These are phyloP conservation scores for Pseudomyrmex dendroicus DNA, from an alignment of 1,140 invertebrate species.

Conservation along the genomic window DNA sequence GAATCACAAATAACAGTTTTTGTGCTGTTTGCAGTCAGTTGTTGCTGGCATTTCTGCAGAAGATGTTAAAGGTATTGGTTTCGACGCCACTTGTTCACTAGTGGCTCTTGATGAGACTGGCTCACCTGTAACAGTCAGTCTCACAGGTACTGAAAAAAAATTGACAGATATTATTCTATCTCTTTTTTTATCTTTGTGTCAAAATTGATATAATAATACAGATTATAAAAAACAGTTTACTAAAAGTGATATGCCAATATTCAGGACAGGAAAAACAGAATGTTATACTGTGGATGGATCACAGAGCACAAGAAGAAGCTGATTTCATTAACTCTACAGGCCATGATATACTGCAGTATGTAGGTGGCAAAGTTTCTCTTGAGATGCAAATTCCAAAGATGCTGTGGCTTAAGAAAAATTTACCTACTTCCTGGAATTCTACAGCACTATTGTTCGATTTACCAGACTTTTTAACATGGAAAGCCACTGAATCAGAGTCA, in stretches of 20 bases:
- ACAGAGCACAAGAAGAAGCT: slow-evolving; percentile 93
- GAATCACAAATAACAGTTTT: slow-evolving; percentile 18
- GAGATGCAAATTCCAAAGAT: slow-evolving; percentile 99
- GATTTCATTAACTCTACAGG: slow-evolving; percentile 91
- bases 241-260: slow-evolving; percentile 36
- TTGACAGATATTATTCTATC: not conserved
- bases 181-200: not conserved
- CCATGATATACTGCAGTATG: slow-evolving; percentile 92
- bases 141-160: slow-evolving; percentile 85
- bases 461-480: slow-evolving; percentile 97
- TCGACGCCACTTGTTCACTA: slow-evolving; percentile 98
- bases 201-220: not conserved
- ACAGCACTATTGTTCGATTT: slow-evolving; percentile 94
- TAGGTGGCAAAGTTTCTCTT: slow-evolving; percentile 95
- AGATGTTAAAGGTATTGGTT: slow-evolving; percentile 93
- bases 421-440: slow-evolving; percentile 89
- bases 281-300: slow-evolving; percentile 99
- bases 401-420: slow-evolving; percentile 96
- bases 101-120: slow-evolving; percentile 91
- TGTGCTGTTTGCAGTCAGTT: slow-evolving; percentile 86
- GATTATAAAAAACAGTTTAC: too few relatives aligned
- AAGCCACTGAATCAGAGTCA: slow-evolving; percentile 91
- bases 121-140: slow-evolving; percentile 91
- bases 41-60: slow-evolving; percentile 85
- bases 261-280: slow-evolving; percentile 90